Base-by-base conservation (phyloP, 2,113 vertebrate species). In the Tapirus terrestris region DNA sequence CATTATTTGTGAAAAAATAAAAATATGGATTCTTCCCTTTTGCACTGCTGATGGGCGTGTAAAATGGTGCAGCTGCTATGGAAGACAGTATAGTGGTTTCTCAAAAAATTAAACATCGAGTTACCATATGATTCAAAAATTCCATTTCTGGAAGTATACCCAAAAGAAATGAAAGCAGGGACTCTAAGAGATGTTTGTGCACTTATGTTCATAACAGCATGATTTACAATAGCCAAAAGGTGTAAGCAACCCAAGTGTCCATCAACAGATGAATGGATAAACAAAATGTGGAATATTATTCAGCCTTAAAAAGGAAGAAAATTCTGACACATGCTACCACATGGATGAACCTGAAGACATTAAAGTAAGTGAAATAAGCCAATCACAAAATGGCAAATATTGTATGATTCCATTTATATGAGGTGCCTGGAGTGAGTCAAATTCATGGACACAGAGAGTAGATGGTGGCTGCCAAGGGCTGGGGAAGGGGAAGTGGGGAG, bases 401-500 rank as follows among this genome's bases (percentile, higher is more conserved):
- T 2, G 3, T 1, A 0, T 0, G 33, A 33, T 16, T 25, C 45
- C 45, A 3, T 25, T 13, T 27, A 5, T 16, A 0, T 2, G n/a
- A 23, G 39, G 31, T 1, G 2, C 29, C 33, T 14, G 14, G 14
- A 25, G 6, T 45, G n/a, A 11, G 4, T 60, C 36, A n/a, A 2
- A n/a, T 31, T 18, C 25, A 18, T 2, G 6, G 39, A 29, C 3
- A n/a, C 10, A 9, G 39, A 33, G 17, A 1, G 20, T 2, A 4
- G 39, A 12, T 1, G 4, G 39, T 27, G 67, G 53, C 39, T 12
- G 31, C 79, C 39, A 5, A 0, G 14, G 48, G 21, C 9, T 8
- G 29, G 76, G 75, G 61, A 10, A 18, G 11, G 13, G 14, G n/a
- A 0, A 1, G 0, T 8, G 36, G 13, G 13, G 10, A 36, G 1